Evolutionary conservation across 2,888 invertebrate genomes (phyloP), one percentile per base, ranked within the genome.

Genomic region (Argynnis bischoffii): DNA sequence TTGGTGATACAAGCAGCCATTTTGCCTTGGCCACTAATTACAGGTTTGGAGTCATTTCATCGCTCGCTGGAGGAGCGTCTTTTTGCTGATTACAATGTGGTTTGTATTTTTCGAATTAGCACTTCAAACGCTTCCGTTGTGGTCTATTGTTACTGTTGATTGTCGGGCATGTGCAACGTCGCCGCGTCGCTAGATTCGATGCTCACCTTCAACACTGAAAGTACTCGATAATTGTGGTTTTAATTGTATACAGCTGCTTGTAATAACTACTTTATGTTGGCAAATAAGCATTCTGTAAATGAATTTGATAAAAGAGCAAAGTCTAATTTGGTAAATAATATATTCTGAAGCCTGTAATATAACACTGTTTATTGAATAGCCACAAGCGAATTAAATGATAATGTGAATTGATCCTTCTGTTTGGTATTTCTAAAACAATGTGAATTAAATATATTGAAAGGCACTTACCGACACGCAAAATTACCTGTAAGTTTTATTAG

Each of bases 31-130:
- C 79, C 79, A 82, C 87, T 92, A 90, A 91, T 90, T 91, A 83
- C 80, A 86, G 86, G 82, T 77, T 81, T 77, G 84, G 87, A 87
- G 85, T 89, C 81, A 88, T 90, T 90, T 90, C 88, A 86, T 86
- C 87, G 90, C 82, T 81, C 77, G 80, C 82, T 81, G 79, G 80
- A 82, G 82, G 80, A 86, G 82, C 85, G 86, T 88, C 88, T 89
- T 82, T 87, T 79, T 83, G 81, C 84, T 88, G 84, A 87, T 89
- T 88, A 86, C 77, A 76, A 76, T 88, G 92, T 81, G 90, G 92
- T 91, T 89, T 87, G 81, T 89, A 84, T 85, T 91, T 90, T 89
- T 90, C 92, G 86, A 92, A 92, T 92, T 92, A 92, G 85, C 92
- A 91, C 92, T 89, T 90, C 82, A 81, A 85, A 82, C 79, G 80